Percentiles rank a stretch among this genome's conserved stretches.
phyloP scores from a whole-genome alignment of 2,113 vertebrate species.

The Tapirus terrestris region DNA sequence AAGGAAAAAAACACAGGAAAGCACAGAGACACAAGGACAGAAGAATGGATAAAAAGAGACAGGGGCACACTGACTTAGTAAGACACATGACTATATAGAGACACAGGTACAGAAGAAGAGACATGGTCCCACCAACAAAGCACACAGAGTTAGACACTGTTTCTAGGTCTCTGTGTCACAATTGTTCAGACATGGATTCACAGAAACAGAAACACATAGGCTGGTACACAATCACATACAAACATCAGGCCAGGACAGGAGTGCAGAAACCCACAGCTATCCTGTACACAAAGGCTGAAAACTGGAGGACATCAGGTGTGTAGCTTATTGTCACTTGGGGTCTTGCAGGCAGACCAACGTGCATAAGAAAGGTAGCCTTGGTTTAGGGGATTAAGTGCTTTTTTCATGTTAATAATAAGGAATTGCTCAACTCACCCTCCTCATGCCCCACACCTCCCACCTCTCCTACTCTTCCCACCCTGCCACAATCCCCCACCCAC shows the following conservation, averaged over 20 bases:
- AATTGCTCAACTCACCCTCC: neutral
- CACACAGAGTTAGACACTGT: neutral
- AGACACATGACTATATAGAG: neutral
- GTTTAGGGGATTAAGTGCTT: neutral
- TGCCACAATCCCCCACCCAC: neutral
- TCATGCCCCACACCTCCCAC: too few species aligned
- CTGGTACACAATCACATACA: neutral
- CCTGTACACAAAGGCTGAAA: neutral
- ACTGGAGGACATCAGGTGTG: neutral
- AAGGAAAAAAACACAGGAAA: neutral
- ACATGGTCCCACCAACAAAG: neutral
- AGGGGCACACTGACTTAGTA: neutral
- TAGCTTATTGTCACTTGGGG: neutral
- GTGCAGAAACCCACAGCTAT: neutral
- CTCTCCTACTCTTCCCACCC: too few species aligned
- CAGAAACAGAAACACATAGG: neutral
- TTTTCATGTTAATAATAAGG: slow-evolving; percentile 19
- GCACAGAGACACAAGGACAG: neutral
- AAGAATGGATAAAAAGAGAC: slow-evolving; percentile 14
- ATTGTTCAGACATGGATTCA: slow-evolving; percentile 39
- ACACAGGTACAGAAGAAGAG: neutral
- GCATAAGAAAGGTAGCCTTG: neutral
- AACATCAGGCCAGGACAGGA: neutral
- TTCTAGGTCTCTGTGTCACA: slow-evolving; percentile 19
- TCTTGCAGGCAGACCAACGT: neutral